A percentile compares a stretch with the other conserved stretches of the same genome.
These are phyloP conservation scores for Hemicentrotus pulcherrimus DNA, from an alignment of 35 echinoderm and acorn worm genomes.

Conservation along the genomic window DNA sequence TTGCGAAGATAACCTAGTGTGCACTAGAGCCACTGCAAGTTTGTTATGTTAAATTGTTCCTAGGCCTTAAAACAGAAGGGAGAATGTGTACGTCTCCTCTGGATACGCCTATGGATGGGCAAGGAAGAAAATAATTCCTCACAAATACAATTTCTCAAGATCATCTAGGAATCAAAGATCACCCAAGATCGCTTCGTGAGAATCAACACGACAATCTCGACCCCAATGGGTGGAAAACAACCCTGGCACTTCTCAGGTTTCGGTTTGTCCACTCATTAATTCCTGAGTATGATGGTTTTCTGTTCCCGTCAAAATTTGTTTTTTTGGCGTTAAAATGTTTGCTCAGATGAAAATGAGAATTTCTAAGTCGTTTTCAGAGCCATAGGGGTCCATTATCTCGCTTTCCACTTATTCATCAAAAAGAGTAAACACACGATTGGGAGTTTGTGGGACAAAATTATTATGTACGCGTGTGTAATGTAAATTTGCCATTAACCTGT, in stretches of 20 bases:
- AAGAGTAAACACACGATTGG: too few species aligned
- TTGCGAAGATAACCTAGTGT: too few species aligned
- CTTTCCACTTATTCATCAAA: neutral
- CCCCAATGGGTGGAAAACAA: neutral
- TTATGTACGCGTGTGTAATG: too few species aligned
- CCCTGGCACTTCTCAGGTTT: neutral
- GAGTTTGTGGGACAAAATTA: too few species aligned
- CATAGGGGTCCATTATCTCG: neutral
- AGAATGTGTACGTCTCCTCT: neutral
- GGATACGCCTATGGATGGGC: neutral
- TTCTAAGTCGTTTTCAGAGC: neutral
- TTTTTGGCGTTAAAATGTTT: neutral
- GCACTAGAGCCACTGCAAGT: too few species aligned
- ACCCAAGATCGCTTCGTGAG: neutral
- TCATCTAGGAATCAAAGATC: neutral
- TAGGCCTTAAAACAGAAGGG: neutral
- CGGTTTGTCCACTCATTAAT: neutral
- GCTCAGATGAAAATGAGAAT: conserved; percentile 11
- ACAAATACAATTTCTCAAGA: neutral
- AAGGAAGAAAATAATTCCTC: neutral
- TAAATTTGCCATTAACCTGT: too few species aligned
- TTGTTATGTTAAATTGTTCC: too few species aligned
- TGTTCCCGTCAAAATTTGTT: neutral
- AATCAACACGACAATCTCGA: neutral
- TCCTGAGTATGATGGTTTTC: neutral